phyloP scores from a whole-genome alignment of 1,140 invertebrate species.

The Apis laboriosa region DNA sequence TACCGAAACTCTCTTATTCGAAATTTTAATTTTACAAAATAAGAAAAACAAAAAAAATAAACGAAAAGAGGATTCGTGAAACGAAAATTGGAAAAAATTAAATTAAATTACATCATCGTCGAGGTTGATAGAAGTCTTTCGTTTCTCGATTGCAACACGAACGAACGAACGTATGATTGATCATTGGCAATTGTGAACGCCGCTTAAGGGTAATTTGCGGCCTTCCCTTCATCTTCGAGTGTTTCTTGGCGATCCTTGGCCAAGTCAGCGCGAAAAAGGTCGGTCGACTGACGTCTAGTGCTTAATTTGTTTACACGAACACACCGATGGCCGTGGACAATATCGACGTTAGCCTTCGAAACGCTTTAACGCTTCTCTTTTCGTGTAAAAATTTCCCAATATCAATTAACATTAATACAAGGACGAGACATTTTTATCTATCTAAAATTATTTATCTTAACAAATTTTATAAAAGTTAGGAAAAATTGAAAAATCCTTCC shows the following conservation, averaged over 20 bases:
- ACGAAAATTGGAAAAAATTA: too few relatives aligned
- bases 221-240: slow-evolving; percentile 60
- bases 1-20: background rate
- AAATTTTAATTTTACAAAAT: background rate
- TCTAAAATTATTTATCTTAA: too few relatives aligned
- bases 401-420: too few relatives aligned
- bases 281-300: slow-evolving; percentile 41
- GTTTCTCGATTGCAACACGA: too few relatives aligned
- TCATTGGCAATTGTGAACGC: slow-evolving; percentile 23
- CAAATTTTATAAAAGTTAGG: too few relatives aligned
- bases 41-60: background rate
- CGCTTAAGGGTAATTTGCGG: slow-evolving; percentile 28
- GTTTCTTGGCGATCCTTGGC: slow-evolving; percentile 59
- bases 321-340: background rate
- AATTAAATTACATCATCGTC: too few relatives aligned
- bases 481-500: too few relatives aligned
- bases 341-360: background rate
- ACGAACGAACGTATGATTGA: background rate
- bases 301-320: slow-evolving; percentile 47
- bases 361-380: background rate
- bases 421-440: too few relatives aligned
- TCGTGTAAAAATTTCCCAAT: too few relatives aligned
- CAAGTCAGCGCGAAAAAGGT: slow-evolving; percentile 55
- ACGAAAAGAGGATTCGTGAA: too few relatives aligned
- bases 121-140: too few relatives aligned